Conservation (phyloP, 2,888 invertebrate species). For the Congeria kusceri region DNA sequence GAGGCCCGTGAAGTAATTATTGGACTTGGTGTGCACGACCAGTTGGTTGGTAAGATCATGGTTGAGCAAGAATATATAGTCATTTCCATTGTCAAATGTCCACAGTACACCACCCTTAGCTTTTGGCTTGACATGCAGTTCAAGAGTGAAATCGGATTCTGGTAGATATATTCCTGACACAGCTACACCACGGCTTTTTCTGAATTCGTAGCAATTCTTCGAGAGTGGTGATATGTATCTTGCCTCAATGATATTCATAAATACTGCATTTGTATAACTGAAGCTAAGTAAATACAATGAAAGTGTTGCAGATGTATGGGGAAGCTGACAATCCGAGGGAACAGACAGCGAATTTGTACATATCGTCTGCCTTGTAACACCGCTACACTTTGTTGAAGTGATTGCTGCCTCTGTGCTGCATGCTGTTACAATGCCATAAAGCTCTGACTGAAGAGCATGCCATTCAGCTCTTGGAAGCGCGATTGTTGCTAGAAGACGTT, state of each 20-base stretch:
- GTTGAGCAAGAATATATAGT: conserved; percentile 57
- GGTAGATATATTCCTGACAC: conserved; percentile 58
- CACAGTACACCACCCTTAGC: conserved; percentile 64
- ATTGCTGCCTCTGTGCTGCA: conserved; percentile 61
- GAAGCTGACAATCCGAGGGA: conserved; percentile 52
- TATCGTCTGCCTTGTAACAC: conserved; percentile 43
- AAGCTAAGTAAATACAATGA: conserved; percentile 38
- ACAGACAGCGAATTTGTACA: conserved; percentile 51
- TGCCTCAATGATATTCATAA: conserved; percentile 49
- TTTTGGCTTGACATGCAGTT: conserved; percentile 70
- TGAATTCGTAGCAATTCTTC: conserved; percentile 64
- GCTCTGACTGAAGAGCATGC: conserved; percentile 31
- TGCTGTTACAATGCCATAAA: conserved; percentile 60
- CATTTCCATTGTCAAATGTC: conserved; percentile 48
- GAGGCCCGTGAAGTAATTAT: conserved; percentile 49
- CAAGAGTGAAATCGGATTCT: conserved; percentile 63
- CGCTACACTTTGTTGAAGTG: conserved; percentile 44
- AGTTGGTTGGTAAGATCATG: conserved; percentile 44
- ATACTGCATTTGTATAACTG: conserved; percentile 37
- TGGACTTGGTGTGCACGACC: conserved; percentile 44
- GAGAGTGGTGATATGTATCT: conserved; percentile 46
- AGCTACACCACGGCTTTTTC: conserved; percentile 56
- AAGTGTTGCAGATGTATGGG: conserved; percentile 52
- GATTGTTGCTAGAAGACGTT: conserved; percentile 56
- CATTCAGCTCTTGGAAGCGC: conserved; percentile 50